Evolutionary conservation across 2,888 invertebrate genomes (phyloP), one percentile per base, ranked within the genome.

Genomic region (Leptinotarsa haldemani): DNA sequence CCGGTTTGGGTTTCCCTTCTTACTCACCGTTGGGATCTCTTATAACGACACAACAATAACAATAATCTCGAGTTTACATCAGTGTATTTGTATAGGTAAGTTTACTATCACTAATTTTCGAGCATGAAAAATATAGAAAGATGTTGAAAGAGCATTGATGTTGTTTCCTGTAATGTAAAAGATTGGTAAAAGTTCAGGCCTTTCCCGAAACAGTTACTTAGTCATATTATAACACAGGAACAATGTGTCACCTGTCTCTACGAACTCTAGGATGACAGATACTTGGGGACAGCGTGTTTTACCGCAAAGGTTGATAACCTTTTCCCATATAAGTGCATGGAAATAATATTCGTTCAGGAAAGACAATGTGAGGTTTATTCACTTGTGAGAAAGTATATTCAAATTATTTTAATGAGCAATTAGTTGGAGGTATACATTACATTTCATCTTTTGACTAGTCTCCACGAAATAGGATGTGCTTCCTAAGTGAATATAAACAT

Each of bases 21-120:
- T 61, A 78, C 73, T 71, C 50, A 70, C 74, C 74, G 75, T 74
- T 71, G 81, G 63, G 61, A 63, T 80, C 75, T 79, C 76, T 75
- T 20, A n/a, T 2, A 3, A 25, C 30, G 16, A 66, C 30, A 22
- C 50, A 65, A 40, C 40, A 25, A 40, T 63, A 40, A 50, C 67
- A 52, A n/a, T 68, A 50, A 52, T 47, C 69, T 47, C n/a, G n/a
- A 40, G 53, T 53, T 53, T 16, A 25, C 22, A 48, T 25, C 25
- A 12, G 48, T 30, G 58, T 18, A 69, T 58, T 58, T 66, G 15
- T 65, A 15, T 20, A 22, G 65, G 65, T 65, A 47, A 47, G 9
- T 22, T 47, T n/a, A 40, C n/a, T 18, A 16, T 61, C 61, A 40
- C 30, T 40, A 5, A 61, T 61, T 61, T 61, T 18, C 15, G n/a